A percentile compares a stretch with the other conserved stretches of the same genome.
phyloP scores from a whole-genome alignment of 2,113 vertebrate genomes.

The Gallinago undulata region DNA sequence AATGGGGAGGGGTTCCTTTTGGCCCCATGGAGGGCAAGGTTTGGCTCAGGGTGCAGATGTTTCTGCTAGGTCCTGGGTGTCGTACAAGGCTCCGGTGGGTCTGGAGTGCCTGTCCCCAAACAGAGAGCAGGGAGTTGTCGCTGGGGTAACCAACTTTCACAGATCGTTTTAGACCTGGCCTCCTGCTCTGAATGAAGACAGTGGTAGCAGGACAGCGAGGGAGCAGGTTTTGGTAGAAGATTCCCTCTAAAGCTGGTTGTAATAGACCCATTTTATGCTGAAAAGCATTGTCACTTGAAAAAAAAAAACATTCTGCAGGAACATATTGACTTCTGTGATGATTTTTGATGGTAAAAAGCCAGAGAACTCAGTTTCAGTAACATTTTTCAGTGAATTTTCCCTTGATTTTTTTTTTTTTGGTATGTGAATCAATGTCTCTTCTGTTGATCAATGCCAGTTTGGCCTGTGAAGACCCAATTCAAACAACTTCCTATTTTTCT shows the following conservation, averaged over 20 bases:
- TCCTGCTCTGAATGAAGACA: not conserved
- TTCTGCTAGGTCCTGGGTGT: not conserved
- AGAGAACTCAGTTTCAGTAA: not conserved
- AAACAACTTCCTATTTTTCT: not conserved
- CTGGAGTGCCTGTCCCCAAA: not conserved
- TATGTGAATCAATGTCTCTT: not conserved
- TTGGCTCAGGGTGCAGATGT: not conserved
- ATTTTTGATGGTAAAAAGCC: not conserved
- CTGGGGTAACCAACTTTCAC: not conserved
- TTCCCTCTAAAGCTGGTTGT: not conserved
- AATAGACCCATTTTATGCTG: not conserved
- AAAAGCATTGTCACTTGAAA: not conserved
- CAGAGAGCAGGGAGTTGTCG: not conserved
- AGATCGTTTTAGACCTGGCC: not conserved
- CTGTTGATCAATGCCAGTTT: not conserved
- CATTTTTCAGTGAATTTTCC: not conserved
- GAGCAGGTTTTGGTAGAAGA: not conserved
- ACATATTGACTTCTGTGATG: not conserved
- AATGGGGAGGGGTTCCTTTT: not conserved
- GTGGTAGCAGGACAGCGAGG: not conserved
- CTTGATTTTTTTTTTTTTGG: not conserved
- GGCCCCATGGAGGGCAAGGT: not conserved
- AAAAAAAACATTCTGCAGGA: not conserved
- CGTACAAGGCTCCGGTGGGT: not conserved
- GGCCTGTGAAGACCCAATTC: not conserved